phyloP scores from a whole-genome alignment of 2,113 vertebrate species.

The Pelmatolapia mariae region DNA sequence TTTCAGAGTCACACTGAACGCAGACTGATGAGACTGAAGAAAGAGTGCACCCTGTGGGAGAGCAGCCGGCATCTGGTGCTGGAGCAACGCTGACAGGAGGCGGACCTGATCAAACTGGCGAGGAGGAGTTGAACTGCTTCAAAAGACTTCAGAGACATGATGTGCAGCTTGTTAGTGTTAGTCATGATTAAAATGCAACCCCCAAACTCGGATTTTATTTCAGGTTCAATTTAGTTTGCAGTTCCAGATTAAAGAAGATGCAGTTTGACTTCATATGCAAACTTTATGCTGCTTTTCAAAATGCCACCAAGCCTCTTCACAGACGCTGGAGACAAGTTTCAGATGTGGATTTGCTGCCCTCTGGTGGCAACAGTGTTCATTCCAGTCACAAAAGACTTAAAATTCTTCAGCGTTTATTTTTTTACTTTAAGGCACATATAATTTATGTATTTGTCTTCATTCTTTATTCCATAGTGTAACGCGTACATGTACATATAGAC shows the following conservation, averaged over 20 bases:
- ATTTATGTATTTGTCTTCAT: neutral
- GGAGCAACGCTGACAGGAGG: constrained; percentile 24
- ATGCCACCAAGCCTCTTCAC: neutral
- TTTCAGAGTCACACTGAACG: neutral
- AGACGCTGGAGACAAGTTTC: neutral
- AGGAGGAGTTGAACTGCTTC: constrained; percentile 40
- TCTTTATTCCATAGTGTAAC: neutral
- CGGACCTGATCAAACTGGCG: neutral
- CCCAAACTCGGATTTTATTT: neutral
- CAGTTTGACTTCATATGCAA: neutral
- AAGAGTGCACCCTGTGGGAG: neutral
- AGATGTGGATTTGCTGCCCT: constrained; percentile 4
- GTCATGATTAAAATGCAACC: neutral
- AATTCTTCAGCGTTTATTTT: constrained; percentile 41
- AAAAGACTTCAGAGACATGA: neutral
- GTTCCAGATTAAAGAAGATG: neutral
- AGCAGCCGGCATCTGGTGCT: constrained; percentile 31
- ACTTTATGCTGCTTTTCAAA: neutral
- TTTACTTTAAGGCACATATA: constrained; percentile 46
- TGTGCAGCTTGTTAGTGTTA: neutral
- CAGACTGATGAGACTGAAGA: neutral
- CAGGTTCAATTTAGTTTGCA: neutral
- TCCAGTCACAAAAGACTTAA: neutral
- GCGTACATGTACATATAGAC: neutral
- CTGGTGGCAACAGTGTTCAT: neutral